These are phyloP conservation scores for Cryptocheilus praepositus DNA, from an alignment of 2,888 invertebrate species.

Conservation along the genomic window DNA sequence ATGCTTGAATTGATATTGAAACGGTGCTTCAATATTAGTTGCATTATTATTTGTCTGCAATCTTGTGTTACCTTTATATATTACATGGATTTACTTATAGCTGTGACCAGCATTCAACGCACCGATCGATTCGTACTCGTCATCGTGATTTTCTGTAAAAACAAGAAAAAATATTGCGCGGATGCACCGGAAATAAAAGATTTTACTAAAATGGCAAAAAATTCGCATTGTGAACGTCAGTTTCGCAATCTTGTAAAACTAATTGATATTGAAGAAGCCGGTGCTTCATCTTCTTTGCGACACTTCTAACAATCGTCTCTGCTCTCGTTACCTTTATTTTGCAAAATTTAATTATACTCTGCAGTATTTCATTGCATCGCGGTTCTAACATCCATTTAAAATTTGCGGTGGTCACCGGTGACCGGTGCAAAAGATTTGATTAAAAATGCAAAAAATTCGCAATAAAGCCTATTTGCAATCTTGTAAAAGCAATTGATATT, in stretches of 20 bases:
- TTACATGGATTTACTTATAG: too few species aligned
- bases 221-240: conserved; percentile 82
- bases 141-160: conserved; percentile 60
- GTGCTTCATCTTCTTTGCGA: conserved; percentile 76
- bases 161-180: background rate
- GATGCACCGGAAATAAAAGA: background rate
- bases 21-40: too few species aligned
- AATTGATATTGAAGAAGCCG: conserved; percentile 84
- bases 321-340: conserved; percentile 83
- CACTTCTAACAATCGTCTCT: conserved; percentile 85
- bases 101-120: conserved; percentile 83
- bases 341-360: conserved; percentile 85
- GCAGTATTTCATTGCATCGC: conserved; percentile 77
- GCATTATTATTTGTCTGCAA: conserved; percentile 31
- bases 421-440: background rate
- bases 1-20: background rate
- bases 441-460: too few species aligned
- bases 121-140: conserved; percentile 79
- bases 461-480: too few species aligned
- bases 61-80: too few species aligned
- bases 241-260: conserved; percentile 89
- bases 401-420: background rate
- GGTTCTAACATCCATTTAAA: background rate
- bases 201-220: background rate
- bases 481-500: too few species aligned